Base-by-base conservation (phyloP, 2,113 vertebrate species). In the Actenoides hombroni region DNA sequence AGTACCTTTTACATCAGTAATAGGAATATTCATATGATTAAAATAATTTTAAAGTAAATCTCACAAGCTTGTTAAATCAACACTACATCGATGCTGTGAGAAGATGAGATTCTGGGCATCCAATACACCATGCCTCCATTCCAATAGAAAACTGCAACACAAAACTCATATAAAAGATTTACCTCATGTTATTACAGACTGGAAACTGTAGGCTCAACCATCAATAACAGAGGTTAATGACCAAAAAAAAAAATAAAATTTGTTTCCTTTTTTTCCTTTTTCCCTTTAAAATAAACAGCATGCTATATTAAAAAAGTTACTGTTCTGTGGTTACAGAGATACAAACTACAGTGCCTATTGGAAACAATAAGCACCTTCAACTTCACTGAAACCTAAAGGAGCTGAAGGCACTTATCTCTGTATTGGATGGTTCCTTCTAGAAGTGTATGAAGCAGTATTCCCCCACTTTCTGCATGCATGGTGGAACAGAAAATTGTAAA, bases 401-500 rank as follows among this genome's bases (percentile, higher is more conserved):
- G 11, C 18, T 83, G 26, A 61, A 70, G 35, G 42, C 2, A 19
- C 44, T 78, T 44, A 46, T 16, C 28, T 61, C 59, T 15, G 3
- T 42, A n/a, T 56, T 12, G 79, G 33, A 74, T 28, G 6, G 3
- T 16, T n/a, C 16, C 67, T 29, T 61, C 40, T 69, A 49, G 64
- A 74, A 68, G 5, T 49, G 79, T 16, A 73, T 16, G 80, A 89
- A 94, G 79, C 71, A 86, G 75, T 69, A 95, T 82, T 80, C 46
- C 57, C 54, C 28, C 26, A 75, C 61, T 69, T 90, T 64, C 54
- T 35, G 39, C 81, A 92, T 37, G 29, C 73, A 73, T 70, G 49
- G 77, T 91, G 70, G 78, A 84, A 97, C 97, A 97, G 68, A 83
- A 96, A 94, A 94, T 57, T 79, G 56, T 69, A 78, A 95, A 91